Conservation (phyloP, 2,888 invertebrate species). For the Parelbella ahira region DNA sequence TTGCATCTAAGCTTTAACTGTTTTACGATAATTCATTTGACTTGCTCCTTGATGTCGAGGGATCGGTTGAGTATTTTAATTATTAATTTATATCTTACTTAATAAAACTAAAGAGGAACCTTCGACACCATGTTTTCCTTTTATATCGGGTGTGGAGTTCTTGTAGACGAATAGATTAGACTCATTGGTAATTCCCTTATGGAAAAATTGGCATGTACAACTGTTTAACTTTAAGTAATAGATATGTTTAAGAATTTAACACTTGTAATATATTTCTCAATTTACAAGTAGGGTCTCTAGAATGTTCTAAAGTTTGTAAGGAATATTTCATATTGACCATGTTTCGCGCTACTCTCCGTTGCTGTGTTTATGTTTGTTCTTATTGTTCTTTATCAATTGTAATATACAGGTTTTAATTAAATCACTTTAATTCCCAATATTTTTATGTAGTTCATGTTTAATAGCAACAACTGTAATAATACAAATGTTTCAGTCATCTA, state of each 20-base stretch:
- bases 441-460: too few species aligned
- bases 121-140: slow-evolving; percentile 46
- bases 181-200: slow-evolving; percentile 12
- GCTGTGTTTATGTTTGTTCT: too few species aligned
- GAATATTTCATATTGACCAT: too few species aligned
- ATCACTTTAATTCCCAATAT: too few species aligned
- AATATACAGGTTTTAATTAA: too few species aligned
- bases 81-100: slow-evolving; percentile 35
- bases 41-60: slow-evolving; percentile 73
- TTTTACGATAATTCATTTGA: slow-evolving; percentile 73
- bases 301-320: too few species aligned
- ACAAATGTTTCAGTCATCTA: too few species aligned
- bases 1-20: slow-evolving; percentile 41
- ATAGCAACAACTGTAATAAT: too few species aligned
- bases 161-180: slow-evolving; percentile 18
- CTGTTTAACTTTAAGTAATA: slow-evolving; percentile 8
- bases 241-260: slow-evolving; percentile 8
- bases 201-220: slow-evolving; percentile 9
- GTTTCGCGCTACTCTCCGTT: too few species aligned
- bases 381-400: too few species aligned
- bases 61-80: slow-evolving; percentile 38
- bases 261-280: slow-evolving; percentile 5
- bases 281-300: neutral
- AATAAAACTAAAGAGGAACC: slow-evolving; percentile 54
- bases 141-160: slow-evolving; percentile 17